These are phyloP conservation scores for Tipula confusa DNA, from an alignment of 2,888 invertebrate genomes.

Conservation along the genomic window DNA sequence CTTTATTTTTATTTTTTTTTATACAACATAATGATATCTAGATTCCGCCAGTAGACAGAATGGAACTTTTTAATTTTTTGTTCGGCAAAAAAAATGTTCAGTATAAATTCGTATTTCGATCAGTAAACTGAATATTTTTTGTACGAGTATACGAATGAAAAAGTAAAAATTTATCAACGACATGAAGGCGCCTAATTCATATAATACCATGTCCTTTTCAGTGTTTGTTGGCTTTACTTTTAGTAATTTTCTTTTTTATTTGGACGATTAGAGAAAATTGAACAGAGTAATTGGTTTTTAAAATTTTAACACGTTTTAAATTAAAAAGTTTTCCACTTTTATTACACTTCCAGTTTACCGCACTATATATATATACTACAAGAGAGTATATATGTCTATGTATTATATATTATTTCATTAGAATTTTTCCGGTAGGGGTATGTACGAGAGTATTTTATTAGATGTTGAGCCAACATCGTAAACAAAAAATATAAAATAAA, in stretches of 20 bases:
- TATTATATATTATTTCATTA: background rate
- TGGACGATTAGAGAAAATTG: background rate
- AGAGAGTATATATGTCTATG: no score
- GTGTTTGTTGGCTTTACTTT: background rate
- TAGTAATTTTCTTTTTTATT: background rate
- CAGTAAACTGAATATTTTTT: background rate
- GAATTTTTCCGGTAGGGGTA: background rate
- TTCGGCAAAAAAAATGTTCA: background rate
- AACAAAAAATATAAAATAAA: background rate
- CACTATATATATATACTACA: background rate
- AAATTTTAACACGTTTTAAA: conserved; percentile 20
- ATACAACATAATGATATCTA: background rate
- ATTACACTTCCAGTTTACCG: background rate
- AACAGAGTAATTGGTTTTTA: background rate
- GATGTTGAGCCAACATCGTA: background rate
- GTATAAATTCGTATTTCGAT: background rate
- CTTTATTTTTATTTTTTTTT: no score
- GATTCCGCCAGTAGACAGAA: background rate
- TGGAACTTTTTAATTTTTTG: background rate
- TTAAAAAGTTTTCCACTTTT: conserved; percentile 13
- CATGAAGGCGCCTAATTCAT: background rate
- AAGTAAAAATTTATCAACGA: background rate
- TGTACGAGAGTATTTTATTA: background rate
- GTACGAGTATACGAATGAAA: background rate
- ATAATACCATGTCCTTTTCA: background rate